Percentiles rank a stretch among this genome's conserved stretches.
Conservation (phyloP, 1,140 invertebrate species). For the Penaeus japonicus region DNA sequence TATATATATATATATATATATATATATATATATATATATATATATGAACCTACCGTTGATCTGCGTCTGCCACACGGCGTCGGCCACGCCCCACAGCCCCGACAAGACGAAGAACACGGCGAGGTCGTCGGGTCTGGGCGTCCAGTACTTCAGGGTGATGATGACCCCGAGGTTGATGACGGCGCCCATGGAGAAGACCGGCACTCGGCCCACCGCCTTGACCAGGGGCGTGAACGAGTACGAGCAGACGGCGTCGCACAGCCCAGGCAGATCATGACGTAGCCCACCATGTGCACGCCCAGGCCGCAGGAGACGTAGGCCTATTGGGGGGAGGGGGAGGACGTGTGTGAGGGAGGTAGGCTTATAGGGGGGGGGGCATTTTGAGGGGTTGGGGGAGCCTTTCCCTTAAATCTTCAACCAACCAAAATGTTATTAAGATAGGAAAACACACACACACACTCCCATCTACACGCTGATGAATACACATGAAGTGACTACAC, state of each 20-base stretch:
- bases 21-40: too few relatives aligned
- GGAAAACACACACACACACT: too few relatives aligned
- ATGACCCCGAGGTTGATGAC: slow-evolving; percentile 80
- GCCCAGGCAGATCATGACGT: slow-evolving; percentile 6
- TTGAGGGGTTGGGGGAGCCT: too few relatives aligned
- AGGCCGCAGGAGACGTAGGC: slow-evolving; percentile 33
- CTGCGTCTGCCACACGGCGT: slow-evolving; percentile 73
- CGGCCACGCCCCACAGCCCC: slow-evolving; percentile 94
- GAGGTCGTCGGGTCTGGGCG: slow-evolving; percentile 66
- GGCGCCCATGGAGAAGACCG: slow-evolving; percentile 81
- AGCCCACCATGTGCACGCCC: slow-evolving; percentile 45
- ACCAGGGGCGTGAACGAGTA: slow-evolving; percentile 88
- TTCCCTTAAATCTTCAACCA: too few relatives aligned
- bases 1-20: too few relatives aligned
- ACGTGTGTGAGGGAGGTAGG: neutral
- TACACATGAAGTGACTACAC: too few relatives aligned
- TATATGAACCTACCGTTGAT: too few relatives aligned
- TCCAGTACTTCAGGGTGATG: slow-evolving; percentile 71
- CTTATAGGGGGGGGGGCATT: too few relatives aligned
- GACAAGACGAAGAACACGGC: slow-evolving; percentile 89
- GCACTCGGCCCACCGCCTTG: slow-evolving; percentile 87
- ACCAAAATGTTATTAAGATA: too few relatives aligned
- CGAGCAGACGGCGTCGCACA: slow-evolving; percentile 73
- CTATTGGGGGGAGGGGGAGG: neutral
- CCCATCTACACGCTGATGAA: too few relatives aligned